phyloP scores from a whole-genome alignment of 2,113 vertebrate species.

The Pelecanoides urinatrix region DNA sequence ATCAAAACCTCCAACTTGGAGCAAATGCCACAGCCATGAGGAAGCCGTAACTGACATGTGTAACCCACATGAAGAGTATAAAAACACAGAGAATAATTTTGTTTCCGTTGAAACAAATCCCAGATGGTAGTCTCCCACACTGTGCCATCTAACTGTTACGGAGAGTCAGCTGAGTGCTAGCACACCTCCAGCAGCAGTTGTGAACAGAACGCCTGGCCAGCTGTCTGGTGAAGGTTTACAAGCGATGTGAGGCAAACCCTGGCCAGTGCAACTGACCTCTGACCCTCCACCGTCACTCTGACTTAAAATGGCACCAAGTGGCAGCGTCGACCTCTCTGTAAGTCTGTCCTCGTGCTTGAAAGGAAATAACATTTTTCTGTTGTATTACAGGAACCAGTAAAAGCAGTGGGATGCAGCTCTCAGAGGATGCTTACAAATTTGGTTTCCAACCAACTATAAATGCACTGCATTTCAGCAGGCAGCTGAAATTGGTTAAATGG shows the following conservation, averaged over 20 bases:
- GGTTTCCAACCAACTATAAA: not conserved
- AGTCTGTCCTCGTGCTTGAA: not conserved
- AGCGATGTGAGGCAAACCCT: not conserved
- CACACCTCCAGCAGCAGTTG: not conserved
- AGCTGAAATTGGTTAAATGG: slow-evolving; percentile 13
- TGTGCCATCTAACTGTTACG: not conserved
- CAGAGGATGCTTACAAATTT: not conserved
- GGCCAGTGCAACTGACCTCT: not conserved
- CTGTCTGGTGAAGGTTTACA: not conserved
- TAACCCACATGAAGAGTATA: not conserved
- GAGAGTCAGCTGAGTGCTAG: not conserved
- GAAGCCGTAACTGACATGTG: not conserved
- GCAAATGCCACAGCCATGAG: not conserved
- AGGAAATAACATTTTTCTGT: not conserved
- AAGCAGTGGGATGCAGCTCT: not conserved
- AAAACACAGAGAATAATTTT: not conserved
- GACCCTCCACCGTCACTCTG: not conserved
- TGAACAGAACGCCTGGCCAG: not conserved
- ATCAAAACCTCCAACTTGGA: not conserved
- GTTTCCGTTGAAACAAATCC: not conserved
- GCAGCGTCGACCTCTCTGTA: not conserved
- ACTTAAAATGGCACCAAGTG: not conserved
- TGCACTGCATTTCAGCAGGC: not conserved
- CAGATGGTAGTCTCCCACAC: not conserved
- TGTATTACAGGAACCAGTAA: not conserved